These are phyloP conservation scores for Antechinus flavipes DNA, from an alignment of 2,113 vertebrate species.

Conservation along the genomic window DNA sequence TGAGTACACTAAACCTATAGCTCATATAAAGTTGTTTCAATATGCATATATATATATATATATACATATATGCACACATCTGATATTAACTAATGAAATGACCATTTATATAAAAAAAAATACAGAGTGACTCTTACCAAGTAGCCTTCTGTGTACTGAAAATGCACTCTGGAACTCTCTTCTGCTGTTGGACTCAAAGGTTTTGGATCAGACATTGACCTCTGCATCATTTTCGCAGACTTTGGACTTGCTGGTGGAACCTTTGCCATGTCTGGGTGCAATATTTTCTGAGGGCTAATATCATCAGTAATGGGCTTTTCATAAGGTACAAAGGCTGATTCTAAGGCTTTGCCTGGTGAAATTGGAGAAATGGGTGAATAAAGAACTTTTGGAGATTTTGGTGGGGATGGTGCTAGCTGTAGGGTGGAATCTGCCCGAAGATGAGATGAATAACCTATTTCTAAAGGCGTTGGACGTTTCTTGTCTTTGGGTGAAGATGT, in stretches of 20 bases:
- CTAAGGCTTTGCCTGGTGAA: constrained; percentile 95
- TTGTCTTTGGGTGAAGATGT: constrained; percentile 93
- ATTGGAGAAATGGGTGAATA: constrained; percentile 94
- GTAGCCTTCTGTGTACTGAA: constrained; percentile 94
- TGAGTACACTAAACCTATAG: not conserved
- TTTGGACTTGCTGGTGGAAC: constrained; percentile 93
- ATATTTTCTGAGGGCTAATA: constrained; percentile 92
- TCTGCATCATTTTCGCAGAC: constrained; percentile 93
- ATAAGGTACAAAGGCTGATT: constrained; percentile 95
- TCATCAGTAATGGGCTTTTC: constrained; percentile 92
- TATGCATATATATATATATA: too few relatives aligned
- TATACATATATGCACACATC: too few relatives aligned
- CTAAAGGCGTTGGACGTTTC: constrained; percentile 92
- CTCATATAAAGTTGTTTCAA: too few relatives aligned
- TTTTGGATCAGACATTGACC: constrained; percentile 97
- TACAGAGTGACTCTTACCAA: constrained; percentile 90
- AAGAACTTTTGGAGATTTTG: constrained; percentile 95
- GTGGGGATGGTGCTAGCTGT: constrained; percentile 91
- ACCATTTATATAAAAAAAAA: constrained; percentile 58
- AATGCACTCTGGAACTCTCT: constrained; percentile 92
- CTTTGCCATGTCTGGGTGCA: constrained; percentile 91
- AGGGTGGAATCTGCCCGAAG: constrained; percentile 91
- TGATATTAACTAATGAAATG: not conserved
- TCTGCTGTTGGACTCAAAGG: constrained; percentile 95
- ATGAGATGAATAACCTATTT: constrained; percentile 93